phyloP scores from a whole-genome alignment of 2,888 invertebrate genomes.

The Eilema depressum region DNA sequence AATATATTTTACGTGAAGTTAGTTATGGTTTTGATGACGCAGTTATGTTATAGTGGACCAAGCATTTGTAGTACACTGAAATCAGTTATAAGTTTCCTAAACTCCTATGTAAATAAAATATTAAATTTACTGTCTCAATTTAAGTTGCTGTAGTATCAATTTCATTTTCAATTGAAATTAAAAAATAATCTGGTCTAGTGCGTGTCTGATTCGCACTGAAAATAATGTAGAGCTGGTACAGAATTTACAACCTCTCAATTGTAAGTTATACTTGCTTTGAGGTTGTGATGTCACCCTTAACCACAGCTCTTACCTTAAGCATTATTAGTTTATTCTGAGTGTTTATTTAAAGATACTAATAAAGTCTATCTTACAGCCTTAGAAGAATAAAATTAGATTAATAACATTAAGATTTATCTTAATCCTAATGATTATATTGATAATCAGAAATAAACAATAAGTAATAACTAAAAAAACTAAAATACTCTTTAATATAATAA shows the following conservation, averaged over 20 bases:
- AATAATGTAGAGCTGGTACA: neutral
- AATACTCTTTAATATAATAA: too few species aligned
- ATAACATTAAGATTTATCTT: too few species aligned
- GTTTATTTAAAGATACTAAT: neutral
- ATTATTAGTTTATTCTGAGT: neutral
- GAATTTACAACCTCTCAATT: neutral
- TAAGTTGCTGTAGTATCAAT: neutral
- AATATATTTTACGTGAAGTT: slow-evolving; percentile 24
- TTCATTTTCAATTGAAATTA: too few species aligned
- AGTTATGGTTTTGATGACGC: slow-evolving; percentile 1
- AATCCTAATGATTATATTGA: too few species aligned
- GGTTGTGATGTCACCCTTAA: neutral
- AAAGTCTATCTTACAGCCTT: too few species aligned
- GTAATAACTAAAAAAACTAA: too few species aligned
- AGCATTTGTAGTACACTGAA: neutral
- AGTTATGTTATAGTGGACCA: neutral
- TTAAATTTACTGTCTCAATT: neutral
- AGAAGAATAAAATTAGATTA: too few species aligned
- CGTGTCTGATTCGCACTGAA: neutral
- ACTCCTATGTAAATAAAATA: neutral
- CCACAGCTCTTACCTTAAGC: neutral
- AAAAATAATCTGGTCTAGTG: too few species aligned
- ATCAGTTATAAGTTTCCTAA: neutral
- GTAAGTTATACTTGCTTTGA: neutral
- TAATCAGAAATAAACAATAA: too few species aligned